Evolutionary conservation across 2,797 vertebrate species (phyloP), one percentile per base, ranked within the genome.

Genomic region (Pantherophis alleghaniensis): DNA sequence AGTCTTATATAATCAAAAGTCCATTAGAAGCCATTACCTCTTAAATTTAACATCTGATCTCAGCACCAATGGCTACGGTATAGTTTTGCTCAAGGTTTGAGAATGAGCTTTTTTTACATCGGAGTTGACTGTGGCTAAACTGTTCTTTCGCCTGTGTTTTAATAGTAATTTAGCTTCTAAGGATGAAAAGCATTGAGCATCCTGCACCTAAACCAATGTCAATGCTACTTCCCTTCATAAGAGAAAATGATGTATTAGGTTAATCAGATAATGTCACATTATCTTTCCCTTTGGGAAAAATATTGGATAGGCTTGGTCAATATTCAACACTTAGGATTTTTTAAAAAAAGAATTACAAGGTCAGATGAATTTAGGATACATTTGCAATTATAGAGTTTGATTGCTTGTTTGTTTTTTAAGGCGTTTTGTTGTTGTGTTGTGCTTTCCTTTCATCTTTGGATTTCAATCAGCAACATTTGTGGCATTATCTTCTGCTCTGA

Each of bases 111-210:
- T 55, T 0, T 2, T 5, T 51, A 83, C 0, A 89, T 0, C 1
- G 0, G 0, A 0, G 89, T 7, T 10, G 9, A 91, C 11, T 28
- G 0, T 91, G 83, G 55, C 32, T 37, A 9, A 56, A 3, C 74
- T 0, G 0, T 37, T 88, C 26, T 74, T 1, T 0, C 0, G 9
- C 24, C 0, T 74, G 16, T 47, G 24, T 0, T 32, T 51, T 0
- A 2, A 37, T 26, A 0, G 28, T 26, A 60, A 90, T 26, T 63
- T 13, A 90, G 57, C 37, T 4, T 28, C 11, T 22, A 28, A 47
- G 16, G 47, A 28, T 14, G 7, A 47, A 56, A 63, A 89, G 57
- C 37, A 53, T 53, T 66, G 0, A 51, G 42, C n/a, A 74, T 20
- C 42, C 55, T 79, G 18, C 22, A 28, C 63, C 16, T 53, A 22